Base-by-base conservation (phyloP, 2,888 invertebrate genomes). In the Leptura quadrifasciata region DNA sequence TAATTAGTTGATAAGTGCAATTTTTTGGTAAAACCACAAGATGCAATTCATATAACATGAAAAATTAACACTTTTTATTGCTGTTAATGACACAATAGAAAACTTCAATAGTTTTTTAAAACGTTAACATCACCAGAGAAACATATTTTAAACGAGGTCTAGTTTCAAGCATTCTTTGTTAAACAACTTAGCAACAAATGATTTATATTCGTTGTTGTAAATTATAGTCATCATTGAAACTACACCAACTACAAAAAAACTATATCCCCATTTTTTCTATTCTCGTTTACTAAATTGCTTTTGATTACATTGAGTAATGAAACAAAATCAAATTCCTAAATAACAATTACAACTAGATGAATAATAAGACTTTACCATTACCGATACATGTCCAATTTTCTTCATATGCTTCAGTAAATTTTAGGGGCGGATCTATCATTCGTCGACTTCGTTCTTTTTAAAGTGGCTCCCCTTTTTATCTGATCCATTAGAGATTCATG, bases 401-500 rank as follows among this genome's bases (percentile, higher is more conserved):
- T 64, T 63, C 47, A 47, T 47, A n/a, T 18, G 2, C 21, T 65
- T 91, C 91, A 95, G 87, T 94, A 95, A 89, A 96, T 96, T 89
- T 95, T 95, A 31, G 97, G 97, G 77, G 96, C 96, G 67, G 96
- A 96, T 80, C 97, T 92, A 89, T 97, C 97, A 90, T 95, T 95
- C 85, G 94, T 93, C 15, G 93, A 91, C 81, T 93, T 93, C 80
- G 96, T 95, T 84, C 95, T 93, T 76, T 94, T 94, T 74, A 97
- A 88, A 54, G 94, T 94, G 18, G 96, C 96, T 74, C 97, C 97
- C 79, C 95, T 92, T 85, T 96, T 95, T 78, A 97, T 97, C 88
- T 97, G 97, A 91, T 97, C 97, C 96, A 97, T 96, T n/a, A 97
- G 91, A 0, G 97, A 97, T 81, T 96, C 96, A 89, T 95, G 95